Conservation (phyloP, 1,140 invertebrate species). For the Scaptodrosophila lebanonensis region DNA sequence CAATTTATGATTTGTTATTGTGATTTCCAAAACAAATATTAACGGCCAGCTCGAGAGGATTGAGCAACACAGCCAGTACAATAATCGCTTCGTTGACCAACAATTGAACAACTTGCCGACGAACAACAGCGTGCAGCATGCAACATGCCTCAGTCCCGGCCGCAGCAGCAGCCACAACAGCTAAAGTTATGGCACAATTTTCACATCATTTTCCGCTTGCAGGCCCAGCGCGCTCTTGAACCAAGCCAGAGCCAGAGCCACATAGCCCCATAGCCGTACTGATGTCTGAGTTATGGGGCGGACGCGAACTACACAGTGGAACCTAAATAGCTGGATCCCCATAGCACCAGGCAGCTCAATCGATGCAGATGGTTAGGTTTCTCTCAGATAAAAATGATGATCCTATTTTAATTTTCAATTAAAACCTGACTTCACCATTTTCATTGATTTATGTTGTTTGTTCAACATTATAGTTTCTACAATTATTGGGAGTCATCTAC, state of each 20-base stretch:
- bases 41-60: conserved; percentile 38
- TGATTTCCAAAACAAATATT: conserved; percentile 73
- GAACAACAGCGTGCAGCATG: conserved; percentile 45
- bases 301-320: too few species aligned
- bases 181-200: conserved; percentile 75
- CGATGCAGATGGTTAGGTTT: too few species aligned
- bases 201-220: conserved; percentile 67
- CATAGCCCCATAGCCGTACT: not conserved
- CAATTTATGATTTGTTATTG: conserved; percentile 75
- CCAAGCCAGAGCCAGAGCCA: too few species aligned
- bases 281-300: conserved; percentile 56
- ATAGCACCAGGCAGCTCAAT: not conserved
- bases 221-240: conserved; percentile 10
- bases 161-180: conserved; percentile 35
- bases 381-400: too few species aligned
- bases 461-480: too few species aligned
- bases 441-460: too few species aligned
- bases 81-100: conserved; percentile 7
- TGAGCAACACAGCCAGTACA: conserved; percentile 32
- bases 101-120: conserved; percentile 44
- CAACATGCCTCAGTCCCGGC: conserved; percentile 4
- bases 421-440: too few species aligned
- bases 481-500: too few species aligned
- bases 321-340: too few species aligned
- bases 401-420: too few species aligned